A percentile compares a stretch with the other conserved stretches of the same genome.
phyloP scores from a whole-genome alignment of 2,113 vertebrate genomes.

The Camelus dromedarius region DNA sequence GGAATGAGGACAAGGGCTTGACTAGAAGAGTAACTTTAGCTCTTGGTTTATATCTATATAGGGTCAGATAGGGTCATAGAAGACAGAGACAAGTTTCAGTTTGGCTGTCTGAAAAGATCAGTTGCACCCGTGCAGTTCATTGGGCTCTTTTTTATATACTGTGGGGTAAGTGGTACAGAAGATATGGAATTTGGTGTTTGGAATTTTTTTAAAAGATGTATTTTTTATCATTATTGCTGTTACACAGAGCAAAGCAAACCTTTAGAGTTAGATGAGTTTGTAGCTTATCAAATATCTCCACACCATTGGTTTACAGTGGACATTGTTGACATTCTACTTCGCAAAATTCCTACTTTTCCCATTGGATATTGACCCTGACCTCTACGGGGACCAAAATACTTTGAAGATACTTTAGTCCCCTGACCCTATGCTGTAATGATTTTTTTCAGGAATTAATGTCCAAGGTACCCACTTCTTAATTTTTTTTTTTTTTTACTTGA shows the following conservation, averaged over 20 bases:
- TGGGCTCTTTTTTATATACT: neutral
- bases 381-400: neutral
- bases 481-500: neutral
- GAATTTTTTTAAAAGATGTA: neutral
- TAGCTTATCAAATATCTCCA: neutral
- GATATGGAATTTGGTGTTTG: neutral
- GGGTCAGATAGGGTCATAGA: neutral
- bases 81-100: neutral
- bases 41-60: neutral
- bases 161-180: neutral
- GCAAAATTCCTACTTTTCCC: neutral
- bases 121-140: neutral
- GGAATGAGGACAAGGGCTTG: accelerated
- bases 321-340: neutral
- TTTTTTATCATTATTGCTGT: neutral
- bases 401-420: neutral
- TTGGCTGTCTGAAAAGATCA: neutral
- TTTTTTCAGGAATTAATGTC: neutral
- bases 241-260: neutral
- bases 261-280: neutral
- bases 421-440: neutral
- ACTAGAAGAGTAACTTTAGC: neutral
- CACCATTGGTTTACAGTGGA: neutral
- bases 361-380: neutral
- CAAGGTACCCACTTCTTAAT: neutral